Base-by-base conservation (phyloP, 2,797 vertebrate species). In the Bucorvus abyssinicus region DNA sequence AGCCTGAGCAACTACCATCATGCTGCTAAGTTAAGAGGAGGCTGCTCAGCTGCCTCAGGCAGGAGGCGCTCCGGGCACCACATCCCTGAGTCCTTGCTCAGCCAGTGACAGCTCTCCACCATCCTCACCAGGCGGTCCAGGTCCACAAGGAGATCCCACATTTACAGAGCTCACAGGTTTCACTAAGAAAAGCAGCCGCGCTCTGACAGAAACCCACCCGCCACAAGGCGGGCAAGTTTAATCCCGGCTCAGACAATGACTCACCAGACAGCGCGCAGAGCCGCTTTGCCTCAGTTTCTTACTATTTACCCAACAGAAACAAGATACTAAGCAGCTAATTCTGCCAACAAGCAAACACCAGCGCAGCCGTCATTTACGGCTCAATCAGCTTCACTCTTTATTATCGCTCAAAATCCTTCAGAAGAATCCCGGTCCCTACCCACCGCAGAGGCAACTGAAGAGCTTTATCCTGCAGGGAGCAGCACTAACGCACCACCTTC, bases 191-290 rank as follows among this genome's bases (percentile, higher is more conserved):
- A 0, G 5, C 27, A 19, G 16, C 57, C 1, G 0, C 0, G 1
- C 61, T n/a, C 38, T 2, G 29, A 68, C 74, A 79, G 61, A 12
- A 61, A 53, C 34, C 32, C 2, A 0, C n/a, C 26, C 1, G 5
- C 27, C 18, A 38, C 11, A 53, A 73, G 55, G 42, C 53, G 14
- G 0, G 2, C 14, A 17, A 49, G 34, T 55, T 49, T 85, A 90
- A 94, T 56, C 89, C 83, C 34, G 0, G 94, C 89, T 96, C 94
- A 93, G 87, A 63, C 78, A 32, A 20, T 32, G 78, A 87, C 81
- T 89, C 91, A 89, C 6, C 55, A 32, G 32, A 14, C 6, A 2
- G 11, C 57, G 27, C 79, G 69, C 20, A 19, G 19, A 5, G 63
- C 52, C 63, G 49, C 34, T 71, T 7, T 44, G 67, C 92, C 93